Conservation (phyloP, 2,888 invertebrate genomes). For the Drosophila mayaguana region DNA sequence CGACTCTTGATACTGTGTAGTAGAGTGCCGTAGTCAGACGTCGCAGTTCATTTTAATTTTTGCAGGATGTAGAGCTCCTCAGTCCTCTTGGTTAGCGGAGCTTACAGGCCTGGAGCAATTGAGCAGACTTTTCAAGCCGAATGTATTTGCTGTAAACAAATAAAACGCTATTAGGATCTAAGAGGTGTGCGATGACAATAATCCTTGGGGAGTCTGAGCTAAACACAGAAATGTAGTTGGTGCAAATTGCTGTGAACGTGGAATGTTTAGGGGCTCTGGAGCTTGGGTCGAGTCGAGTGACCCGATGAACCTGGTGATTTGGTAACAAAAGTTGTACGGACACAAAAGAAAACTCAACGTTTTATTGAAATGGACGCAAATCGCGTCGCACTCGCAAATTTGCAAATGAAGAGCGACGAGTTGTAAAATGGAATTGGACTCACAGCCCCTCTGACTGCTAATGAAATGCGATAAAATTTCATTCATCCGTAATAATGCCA, state of each 20-base stretch:
- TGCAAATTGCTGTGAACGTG: conserved; percentile 43
- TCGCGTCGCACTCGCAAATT: conserved; percentile 40
- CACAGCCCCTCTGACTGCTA: conserved; percentile 44
- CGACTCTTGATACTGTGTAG: not conserved
- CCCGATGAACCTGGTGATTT: conserved; percentile 33
- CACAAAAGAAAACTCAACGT: conserved; percentile 37
- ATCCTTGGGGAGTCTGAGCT: conserved; percentile 1
- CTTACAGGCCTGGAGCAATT: conserved; percentile 8
- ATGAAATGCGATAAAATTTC: conserved; percentile 74
- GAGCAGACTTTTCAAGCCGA: conserved; percentile 16
- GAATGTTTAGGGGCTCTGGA: not conserved
- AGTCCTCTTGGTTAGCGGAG: conserved; percentile 38
- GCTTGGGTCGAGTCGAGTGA: not conserved
- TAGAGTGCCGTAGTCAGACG: not conserved
- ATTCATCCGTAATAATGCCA: conserved; percentile 62
- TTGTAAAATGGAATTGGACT: conserved; percentile 67
- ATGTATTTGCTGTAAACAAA: conserved; percentile 63
- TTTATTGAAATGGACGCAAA: conserved; percentile 47
- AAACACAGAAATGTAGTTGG: conserved; percentile 1
- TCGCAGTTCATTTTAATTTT: conserved; percentile 45
- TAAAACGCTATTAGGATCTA: conserved; percentile 50
- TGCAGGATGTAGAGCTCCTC: conserved; percentile 43
- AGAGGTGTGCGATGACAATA: conserved; percentile 30
- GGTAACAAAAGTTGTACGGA: conserved; percentile 19
- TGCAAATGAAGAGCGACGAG: conserved; percentile 67